Conservation (phyloP, 2,888 invertebrate species). For the Phorcus lineatus region DNA sequence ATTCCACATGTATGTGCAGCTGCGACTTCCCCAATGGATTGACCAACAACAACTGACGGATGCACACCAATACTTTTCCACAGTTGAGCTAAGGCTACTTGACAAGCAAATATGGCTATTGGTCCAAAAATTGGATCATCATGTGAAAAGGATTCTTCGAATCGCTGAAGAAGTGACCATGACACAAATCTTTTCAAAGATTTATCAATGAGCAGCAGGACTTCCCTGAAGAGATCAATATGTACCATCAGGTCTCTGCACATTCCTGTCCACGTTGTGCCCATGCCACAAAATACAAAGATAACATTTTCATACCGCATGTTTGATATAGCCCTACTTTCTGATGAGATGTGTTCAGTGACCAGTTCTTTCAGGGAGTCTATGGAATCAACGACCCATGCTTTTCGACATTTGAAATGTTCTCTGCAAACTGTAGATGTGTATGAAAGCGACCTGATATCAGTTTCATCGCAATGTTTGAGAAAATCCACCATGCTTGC, state of each 20-base stretch:
- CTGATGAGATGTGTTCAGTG: background rate
- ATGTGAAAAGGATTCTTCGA: slow-evolving; percentile 35
- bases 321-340: background rate
- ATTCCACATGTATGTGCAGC: slow-evolving; percentile 49
- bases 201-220: slow-evolving; percentile 38
- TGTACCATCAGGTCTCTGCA: slow-evolving; percentile 41
- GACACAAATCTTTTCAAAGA: slow-evolving; percentile 25
- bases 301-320: slow-evolving; percentile 31
- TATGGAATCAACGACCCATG: slow-evolving; percentile 27
- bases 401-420: slow-evolving; percentile 38
- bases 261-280: slow-evolving; percentile 54
- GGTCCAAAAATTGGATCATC: slow-evolving; percentile 45
- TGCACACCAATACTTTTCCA: slow-evolving; percentile 47
- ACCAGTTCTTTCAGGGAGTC: slow-evolving; percentile 27
- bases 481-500: slow-evolving; percentile 20
- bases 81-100: slow-evolving; percentile 45
- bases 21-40: slow-evolving; percentile 58
- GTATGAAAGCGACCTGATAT: slow-evolving; percentile 33
- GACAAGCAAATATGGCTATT: slow-evolving; percentile 52
- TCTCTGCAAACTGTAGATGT: slow-evolving; percentile 48
- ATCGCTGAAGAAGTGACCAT: slow-evolving; percentile 35
- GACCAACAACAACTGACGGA: slow-evolving; percentile 51
- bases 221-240: slow-evolving; percentile 35
- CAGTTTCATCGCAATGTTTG: background rate
- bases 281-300: slow-evolving; percentile 57